phyloP scores from a whole-genome alignment of 2,797 vertebrate genomes.

The Babyrousa celebensis region DNA sequence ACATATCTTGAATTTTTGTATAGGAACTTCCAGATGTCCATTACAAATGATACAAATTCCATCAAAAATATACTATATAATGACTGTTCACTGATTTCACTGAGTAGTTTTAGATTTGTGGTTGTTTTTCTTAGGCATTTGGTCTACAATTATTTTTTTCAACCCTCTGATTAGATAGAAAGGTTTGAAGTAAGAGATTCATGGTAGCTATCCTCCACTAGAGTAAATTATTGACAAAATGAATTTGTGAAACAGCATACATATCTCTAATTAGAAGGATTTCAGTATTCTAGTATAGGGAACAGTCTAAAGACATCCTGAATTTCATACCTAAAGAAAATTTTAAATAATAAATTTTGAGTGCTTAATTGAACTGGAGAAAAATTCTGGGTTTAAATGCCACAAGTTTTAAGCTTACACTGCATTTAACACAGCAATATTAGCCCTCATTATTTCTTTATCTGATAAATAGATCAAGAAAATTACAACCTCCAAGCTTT shows the following conservation, averaged over 20 bases:
- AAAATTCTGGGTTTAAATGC: neutral
- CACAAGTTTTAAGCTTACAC: neutral
- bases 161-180: neutral
- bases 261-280: neutral
- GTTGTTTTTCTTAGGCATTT: neutral
- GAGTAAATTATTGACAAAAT: slow-evolving; percentile 22
- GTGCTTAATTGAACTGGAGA: neutral
- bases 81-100: neutral
- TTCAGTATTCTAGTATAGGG: neutral
- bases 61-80: neutral
- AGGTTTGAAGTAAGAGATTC: neutral
- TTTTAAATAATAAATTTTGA: neutral
- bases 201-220: neutral
- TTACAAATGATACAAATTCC: neutral
- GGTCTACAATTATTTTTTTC: neutral
- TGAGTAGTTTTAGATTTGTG: neutral
- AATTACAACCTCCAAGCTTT: slow-evolving; percentile 6
- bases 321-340: slow-evolving; percentile 43
- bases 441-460: slow-evolving; percentile 39
- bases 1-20: neutral
- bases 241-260: neutral
- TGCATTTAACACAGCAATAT: slow-evolving; percentile 12
- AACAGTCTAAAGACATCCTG: neutral
- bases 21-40: neutral
- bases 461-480: neutral